A percentile compares a stretch with the other conserved stretches of the same genome.
Evolutionary conservation across 2,797 vertebrate genomes (phyloP).

Genomic region (Oreortyx pictus): DNA sequence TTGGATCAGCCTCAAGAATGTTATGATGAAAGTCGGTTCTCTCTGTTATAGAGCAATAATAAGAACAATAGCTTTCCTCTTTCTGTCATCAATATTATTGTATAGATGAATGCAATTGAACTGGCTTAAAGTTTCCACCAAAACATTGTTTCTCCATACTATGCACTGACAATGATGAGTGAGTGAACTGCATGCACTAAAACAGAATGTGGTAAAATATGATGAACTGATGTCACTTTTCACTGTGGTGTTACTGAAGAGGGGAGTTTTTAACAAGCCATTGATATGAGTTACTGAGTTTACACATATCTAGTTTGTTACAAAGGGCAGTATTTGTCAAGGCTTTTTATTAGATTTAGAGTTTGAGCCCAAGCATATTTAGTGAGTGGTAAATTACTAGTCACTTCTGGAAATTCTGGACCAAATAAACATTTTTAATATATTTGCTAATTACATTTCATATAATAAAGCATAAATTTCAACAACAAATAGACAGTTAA

Average conservation of each 20-base stretch:
- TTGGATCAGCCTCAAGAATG: slow-evolving; percentile 42
- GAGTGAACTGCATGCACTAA: background rate
- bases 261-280: background rate
- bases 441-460: background rate
- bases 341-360: background rate
- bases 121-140: background rate
- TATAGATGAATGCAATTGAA: background rate
- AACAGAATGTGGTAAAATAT: slow-evolving; percentile 29
- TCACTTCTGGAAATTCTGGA: background rate
- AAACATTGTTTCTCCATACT: background rate
- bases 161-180: background rate
- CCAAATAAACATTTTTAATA: background rate
- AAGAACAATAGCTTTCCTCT: background rate
- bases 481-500: background rate
- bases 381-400: background rate
- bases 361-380: background rate
- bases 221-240: background rate
- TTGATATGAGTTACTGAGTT: background rate
- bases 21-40: slow-evolving; percentile 8
- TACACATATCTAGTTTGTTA: background rate
- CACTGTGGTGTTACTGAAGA: background rate
- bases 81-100: slow-evolving; percentile 4
- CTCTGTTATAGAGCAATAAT: background rate
- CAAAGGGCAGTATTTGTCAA: background rate
- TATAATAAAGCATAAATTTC: too few relatives aligned